These are phyloP conservation scores for Bergia puertoricense DNA, from an alignment of 92 coral and sea anemone genomes.

Conservation along the genomic window DNA sequence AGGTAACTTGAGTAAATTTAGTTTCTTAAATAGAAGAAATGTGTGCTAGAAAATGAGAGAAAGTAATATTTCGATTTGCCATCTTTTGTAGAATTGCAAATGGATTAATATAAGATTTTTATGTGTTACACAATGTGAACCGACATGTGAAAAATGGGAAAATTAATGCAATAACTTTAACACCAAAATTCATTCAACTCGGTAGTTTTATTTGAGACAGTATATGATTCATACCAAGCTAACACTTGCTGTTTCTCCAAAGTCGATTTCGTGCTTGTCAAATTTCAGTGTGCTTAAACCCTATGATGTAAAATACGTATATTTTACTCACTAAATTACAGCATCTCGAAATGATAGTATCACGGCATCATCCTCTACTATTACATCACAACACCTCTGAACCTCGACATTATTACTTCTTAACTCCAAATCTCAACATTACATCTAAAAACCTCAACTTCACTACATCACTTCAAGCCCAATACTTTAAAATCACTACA, in stretches of 20 bases:
- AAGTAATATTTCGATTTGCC: background rate
- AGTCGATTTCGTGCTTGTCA: conserved; percentile 68
- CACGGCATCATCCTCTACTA: too few relatives aligned
- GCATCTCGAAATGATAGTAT: too few relatives aligned
- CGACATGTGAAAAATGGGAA: background rate
- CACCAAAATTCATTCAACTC: too few relatives aligned
- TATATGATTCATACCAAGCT: conserved; percentile 69
- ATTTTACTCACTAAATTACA: too few relatives aligned
- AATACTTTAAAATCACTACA: too few relatives aligned
- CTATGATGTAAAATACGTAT: conserved; percentile 36
- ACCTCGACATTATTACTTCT: background rate
- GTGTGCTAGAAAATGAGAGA: background rate
- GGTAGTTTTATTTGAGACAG: background rate
- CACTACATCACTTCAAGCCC: too few relatives aligned
- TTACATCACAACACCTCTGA: background rate
- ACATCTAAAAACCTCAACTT: background rate
- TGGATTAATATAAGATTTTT: too few relatives aligned
- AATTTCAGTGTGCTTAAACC: conserved; percentile 81
- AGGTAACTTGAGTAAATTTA: background rate
- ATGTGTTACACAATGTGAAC: too few relatives aligned
- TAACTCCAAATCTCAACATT: background rate
- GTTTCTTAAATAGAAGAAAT: background rate
- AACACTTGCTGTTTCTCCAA: conserved; percentile 81
- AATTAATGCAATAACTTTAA: background rate
- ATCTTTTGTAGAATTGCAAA: background rate